phyloP scores from a whole-genome alignment of 2,888 invertebrate species.

The Drosophila emarginata region DNA sequence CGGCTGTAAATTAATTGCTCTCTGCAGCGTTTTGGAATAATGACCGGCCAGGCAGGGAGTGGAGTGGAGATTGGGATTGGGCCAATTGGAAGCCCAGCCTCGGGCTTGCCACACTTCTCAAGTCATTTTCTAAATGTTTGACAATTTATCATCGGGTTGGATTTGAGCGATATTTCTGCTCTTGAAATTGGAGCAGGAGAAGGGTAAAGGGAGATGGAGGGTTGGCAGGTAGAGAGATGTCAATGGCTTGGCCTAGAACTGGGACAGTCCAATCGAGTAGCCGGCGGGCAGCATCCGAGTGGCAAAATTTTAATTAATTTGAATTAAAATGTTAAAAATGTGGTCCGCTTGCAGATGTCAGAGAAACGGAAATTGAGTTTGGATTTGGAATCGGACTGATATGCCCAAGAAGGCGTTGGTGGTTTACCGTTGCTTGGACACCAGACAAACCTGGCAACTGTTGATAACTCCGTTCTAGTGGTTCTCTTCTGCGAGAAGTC shows the following conservation, averaged over 20 bases:
- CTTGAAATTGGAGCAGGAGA: constrained; percentile 36
- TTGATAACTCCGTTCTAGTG: constrained; percentile 31
- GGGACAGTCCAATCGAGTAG: constrained; percentile 49
- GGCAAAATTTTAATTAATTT: constrained; percentile 69
- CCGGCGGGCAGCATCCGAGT: constrained; percentile 29
- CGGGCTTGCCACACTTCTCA: constrained; percentile 67
- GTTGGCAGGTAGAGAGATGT: constrained; percentile 47
- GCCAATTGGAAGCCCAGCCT: constrained; percentile 35
- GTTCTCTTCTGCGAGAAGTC: constrained; percentile 31
- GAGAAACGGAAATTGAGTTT: constrained; percentile 35
- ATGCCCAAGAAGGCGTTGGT: constrained; percentile 73
- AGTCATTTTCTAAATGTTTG: constrained; percentile 64
- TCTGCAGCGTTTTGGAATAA: constrained; percentile 48
- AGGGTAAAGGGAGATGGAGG: not conserved
- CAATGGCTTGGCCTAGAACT: constrained; percentile 52
- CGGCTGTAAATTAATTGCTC: constrained; percentile 67
- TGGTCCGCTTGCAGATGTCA: constrained; percentile 33
- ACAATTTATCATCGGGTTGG: constrained; percentile 59
- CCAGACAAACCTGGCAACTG: constrained; percentile 51
- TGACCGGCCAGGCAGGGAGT: constrained; percentile 37
- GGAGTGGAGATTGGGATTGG: constrained; percentile 20
- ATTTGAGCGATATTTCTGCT: constrained; percentile 42
- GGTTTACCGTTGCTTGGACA: constrained; percentile 67
- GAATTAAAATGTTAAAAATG: constrained; percentile 66
- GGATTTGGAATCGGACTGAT: constrained; percentile 38